These are phyloP conservation scores for Unio pictorum DNA, from an alignment of 2,888 invertebrate species.

Conservation along the genomic window DNA sequence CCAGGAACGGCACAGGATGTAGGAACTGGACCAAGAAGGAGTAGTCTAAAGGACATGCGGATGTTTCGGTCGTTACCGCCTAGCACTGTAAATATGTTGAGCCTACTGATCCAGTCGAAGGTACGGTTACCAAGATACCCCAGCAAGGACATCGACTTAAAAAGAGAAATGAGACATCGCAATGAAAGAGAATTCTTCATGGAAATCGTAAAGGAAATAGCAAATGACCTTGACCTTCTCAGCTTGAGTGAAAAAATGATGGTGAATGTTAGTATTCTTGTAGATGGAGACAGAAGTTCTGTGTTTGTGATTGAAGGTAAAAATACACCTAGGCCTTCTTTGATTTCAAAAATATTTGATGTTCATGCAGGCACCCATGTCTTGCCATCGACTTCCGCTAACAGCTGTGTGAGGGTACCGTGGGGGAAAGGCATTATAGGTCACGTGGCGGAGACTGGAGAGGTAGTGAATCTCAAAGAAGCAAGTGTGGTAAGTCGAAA, in stretches of 20 bases:
- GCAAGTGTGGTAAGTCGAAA: conserved; percentile 72
- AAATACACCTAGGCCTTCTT: conserved; percentile 66
- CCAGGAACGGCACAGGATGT: conserved; percentile 35
- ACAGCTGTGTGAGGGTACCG: conserved; percentile 72
- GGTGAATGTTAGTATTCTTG: conserved; percentile 73
- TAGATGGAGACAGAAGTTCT: conserved; percentile 74
- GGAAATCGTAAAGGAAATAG: conserved; percentile 75
- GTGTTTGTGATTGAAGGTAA: conserved; percentile 74
- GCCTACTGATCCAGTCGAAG: conserved; percentile 74
- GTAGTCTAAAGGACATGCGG: conserved; percentile 74
- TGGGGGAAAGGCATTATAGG: conserved; percentile 75
- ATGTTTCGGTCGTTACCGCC: conserved; percentile 75
- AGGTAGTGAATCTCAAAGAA: conserved; percentile 73
- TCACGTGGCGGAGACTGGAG: conserved; percentile 74
- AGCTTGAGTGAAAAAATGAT: conserved; percentile 74
- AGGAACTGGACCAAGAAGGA: conserved; percentile 68
- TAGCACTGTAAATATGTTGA: conserved; percentile 74
- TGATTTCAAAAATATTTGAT: conserved; percentile 75
- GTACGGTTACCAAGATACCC: conserved; percentile 73
- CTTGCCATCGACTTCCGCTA: conserved; percentile 67
- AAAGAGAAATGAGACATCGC: conserved; percentile 65
- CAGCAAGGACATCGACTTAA: conserved; percentile 73
- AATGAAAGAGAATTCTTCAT: conserved; percentile 75
- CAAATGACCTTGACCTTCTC: conserved; percentile 74
- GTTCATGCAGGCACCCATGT: conserved; percentile 74